These are phyloP conservation scores for Holacanthus passer DNA, from an alignment of 2,113 vertebrate species.

Conservation along the genomic window DNA sequence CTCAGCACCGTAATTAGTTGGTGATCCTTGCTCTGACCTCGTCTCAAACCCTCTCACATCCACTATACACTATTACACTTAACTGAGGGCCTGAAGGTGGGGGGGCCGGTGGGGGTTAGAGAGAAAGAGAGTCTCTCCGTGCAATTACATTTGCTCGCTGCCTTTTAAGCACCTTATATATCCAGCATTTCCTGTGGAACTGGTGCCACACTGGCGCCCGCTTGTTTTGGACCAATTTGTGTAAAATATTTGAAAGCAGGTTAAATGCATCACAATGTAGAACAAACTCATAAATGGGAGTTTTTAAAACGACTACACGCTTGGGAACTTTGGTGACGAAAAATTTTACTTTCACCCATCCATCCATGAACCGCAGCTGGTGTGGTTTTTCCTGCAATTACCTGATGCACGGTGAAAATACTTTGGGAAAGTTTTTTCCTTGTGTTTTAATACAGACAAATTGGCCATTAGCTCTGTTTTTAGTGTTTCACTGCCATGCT, in stretches of 20 bases:
- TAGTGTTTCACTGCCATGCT: conserved; percentile 39
- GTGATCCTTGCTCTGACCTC: conserved; percentile 74
- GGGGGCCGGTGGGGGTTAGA: conserved; percentile 28
- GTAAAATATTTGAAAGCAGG: conserved; percentile 29
- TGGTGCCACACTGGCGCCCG: conserved; percentile 10
- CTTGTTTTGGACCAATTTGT: conserved; percentile 29
- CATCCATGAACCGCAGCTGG: conserved; percentile 22
- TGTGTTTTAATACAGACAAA: conserved; percentile 59
- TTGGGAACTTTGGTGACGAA: neutral
- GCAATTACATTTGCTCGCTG: conserved; percentile 59
- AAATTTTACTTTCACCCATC: neutral
- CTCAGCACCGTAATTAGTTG: conserved; percentile 74
- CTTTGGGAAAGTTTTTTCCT: conserved; percentile 34
- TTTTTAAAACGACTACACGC: conserved; percentile 23
- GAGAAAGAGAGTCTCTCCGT: conserved; percentile 32
- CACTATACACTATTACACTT: conserved; percentile 62
- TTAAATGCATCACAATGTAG: conserved; percentile 41
- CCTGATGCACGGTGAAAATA: conserved; percentile 35
- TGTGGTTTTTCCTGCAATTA: conserved; percentile 31
- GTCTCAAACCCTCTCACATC: conserved; percentile 69
- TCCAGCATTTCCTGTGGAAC: conserved; percentile 8
- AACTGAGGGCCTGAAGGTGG: conserved; percentile 51
- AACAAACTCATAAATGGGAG: conserved; percentile 21
- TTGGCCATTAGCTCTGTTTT: conserved; percentile 63
- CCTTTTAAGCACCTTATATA: conserved; percentile 56